Base-by-base conservation (phyloP, 37 sponge, comb jelly and placozoan genomes). In the Chondrosia reniformis region DNA sequence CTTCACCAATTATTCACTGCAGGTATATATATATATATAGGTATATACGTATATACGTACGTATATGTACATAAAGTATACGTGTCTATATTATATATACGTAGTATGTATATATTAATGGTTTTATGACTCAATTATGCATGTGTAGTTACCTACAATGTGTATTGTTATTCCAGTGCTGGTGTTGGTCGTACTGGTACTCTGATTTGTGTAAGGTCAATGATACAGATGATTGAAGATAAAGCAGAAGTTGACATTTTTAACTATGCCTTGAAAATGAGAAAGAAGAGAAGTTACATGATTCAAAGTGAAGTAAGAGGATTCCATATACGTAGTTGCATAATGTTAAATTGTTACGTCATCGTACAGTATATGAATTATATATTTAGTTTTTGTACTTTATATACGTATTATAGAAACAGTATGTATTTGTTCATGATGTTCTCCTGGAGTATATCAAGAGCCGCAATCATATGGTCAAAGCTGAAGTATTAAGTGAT, bases 101-200 rank as follows among this genome's bases (percentile, higher is more conserved):
- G 4, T 12, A 76, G 59, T 32, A 5, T 12, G 22, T 30, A 59
- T 30, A 13, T 30, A 59, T 30, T 19, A 25, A 59, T 5, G 28
- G 30, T 30, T 13, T 30, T 13, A 59, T 30, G n/a, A n/a, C n/a
- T n/a, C n/a, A n/a, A n/a, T n/a, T 13, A 59, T 30, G 28, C 22
- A 6, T 59, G 4, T 13, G n/a, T 13, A 30, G 61, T 59, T 7
- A 59, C 17, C 28, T 30, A 10, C 15, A 49, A 45, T 24, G 8
- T 40, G 3, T 12, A 7, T 27, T 55, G 4, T 28, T 22, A 33
- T 7, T 41, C 1, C 44, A 92, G 93, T 89, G 93, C 93, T 73
- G 93, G 93, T 22, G 93, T 92, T 4, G 93, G 93, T 19, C 59
- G 93, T 17, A 89, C 91, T 42, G 93, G 93, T 9, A 89, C 93